Evolutionary conservation across 30 jellyfish, hydroid and myxozoan genomes (phyloP), one percentile per base, ranked within the genome.

Genomic region (Chrysaora quinquecirrha): DNA sequence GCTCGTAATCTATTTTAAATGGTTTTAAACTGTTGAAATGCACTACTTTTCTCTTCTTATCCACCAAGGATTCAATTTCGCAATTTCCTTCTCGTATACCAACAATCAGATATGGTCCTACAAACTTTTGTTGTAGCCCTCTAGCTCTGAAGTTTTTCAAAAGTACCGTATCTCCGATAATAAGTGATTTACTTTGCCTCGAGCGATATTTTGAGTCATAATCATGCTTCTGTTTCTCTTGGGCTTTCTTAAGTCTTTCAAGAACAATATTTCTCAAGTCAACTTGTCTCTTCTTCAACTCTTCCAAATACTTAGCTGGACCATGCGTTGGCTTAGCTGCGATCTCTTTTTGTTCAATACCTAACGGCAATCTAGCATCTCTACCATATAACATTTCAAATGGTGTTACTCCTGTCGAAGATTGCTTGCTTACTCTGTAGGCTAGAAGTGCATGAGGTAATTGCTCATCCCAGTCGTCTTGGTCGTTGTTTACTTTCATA

Each of bases 381-480:
- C 87, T 75, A 6, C 90, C 90, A 68, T 79, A 79, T 20, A 79
- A 30, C 83, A 79, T 16, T n/a, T 34, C 64, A 64, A 79, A 79
- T 4, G 90, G 90, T 21, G 90, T 18, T 2, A n/a, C 50, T 30
- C 83, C 83, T 19, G 87, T 50, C 16, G 87, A 21, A 14, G 52
- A 19, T 21, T 64, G 83, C 48, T 43, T 35, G 50, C 76, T 35
- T 9, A 50, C 64, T 32, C 87, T 2, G 28, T 75, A 75, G 4
- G 80, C 62, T 47, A 75, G 30, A 3, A 75, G 64, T 3, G 71
- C 87, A 31, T 31, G 71, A 19, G 70, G 87, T 1, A 75, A 47
- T 9, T 75, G 79, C 28, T 75, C 64, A 49, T 75, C 87, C 87
- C 87, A 49, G 34, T 75, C 79, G 20, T 75, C 50, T n/a, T 75